These are phyloP conservation scores for Rhaphigaster nebulosa DNA, from an alignment of 2,888 invertebrate species.

Conservation along the genomic window DNA sequence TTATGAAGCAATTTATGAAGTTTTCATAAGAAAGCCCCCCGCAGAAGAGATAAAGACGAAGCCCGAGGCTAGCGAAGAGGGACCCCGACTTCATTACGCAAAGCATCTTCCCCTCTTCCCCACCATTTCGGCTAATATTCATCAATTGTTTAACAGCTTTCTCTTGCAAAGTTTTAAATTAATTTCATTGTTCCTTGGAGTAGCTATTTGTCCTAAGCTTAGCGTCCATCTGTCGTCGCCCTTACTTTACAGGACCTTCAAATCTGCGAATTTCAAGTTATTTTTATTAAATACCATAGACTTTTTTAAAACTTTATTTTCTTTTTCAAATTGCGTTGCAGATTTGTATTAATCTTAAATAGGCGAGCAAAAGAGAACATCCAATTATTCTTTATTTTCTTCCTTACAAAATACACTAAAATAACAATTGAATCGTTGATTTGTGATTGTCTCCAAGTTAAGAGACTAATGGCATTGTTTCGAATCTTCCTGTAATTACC, in stretches of 20 bases:
- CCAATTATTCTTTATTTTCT: no score
- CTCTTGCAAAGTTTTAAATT: conserved; percentile 23
- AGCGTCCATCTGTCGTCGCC: neutral
- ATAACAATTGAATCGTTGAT: no score
- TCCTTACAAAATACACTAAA: no score
- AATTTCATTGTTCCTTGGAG: conserved; percentile 29
- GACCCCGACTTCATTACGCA: conserved; percentile 8
- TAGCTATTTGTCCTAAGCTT: neutral
- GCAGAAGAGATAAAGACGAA: neutral
- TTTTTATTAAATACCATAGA: neutral
- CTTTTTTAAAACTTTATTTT: no score
- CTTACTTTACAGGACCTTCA: neutral
- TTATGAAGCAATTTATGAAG: conserved; percentile 41
- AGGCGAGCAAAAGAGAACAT: no score
- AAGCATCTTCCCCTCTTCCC: neutral
- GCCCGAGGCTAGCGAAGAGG: neutral
- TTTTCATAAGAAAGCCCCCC: conserved; percentile 33
- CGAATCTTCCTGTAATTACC: no score
- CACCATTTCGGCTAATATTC: neutral
- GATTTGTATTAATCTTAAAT: no score
- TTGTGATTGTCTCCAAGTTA: no score
- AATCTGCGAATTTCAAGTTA: neutral
- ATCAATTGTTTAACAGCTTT: conserved; percentile 42
- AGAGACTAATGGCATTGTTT: no score
- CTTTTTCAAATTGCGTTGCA: no score